Conservation (phyloP, 2,888 invertebrate species). For the Epinotia nisella region DNA sequence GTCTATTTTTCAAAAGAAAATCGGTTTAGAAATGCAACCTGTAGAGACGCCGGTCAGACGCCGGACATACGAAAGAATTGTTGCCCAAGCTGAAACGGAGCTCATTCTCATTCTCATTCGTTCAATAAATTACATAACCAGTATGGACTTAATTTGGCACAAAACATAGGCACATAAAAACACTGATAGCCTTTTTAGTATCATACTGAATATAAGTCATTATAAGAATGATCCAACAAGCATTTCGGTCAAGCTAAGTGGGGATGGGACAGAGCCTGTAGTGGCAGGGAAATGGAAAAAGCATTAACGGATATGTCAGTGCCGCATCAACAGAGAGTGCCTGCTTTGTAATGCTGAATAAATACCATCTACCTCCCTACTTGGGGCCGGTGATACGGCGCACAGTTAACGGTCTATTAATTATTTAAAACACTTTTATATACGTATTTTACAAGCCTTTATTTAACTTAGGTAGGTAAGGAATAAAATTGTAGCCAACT, state of each 20-base stretch:
- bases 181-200: conserved; percentile 27
- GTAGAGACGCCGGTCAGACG: too few species aligned
- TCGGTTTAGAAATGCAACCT: too few species aligned
- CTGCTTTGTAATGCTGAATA: conserved; percentile 82
- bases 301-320: conserved; percentile 85
- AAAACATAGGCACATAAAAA: neutral
- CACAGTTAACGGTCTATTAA: conserved; percentile 49
- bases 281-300: conserved; percentile 82
- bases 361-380: conserved; percentile 76
- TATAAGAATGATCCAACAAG: conserved; percentile 58
- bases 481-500: too few species aligned
- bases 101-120: too few species aligned
- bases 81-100: too few species aligned
- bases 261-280: conserved; percentile 60
- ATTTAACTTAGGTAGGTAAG: too few species aligned
- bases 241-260: conserved; percentile 73
- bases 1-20: too few species aligned
- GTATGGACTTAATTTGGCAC: neutral
- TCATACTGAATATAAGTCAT: conserved; percentile 50
- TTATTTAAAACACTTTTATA: too few species aligned
- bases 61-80: too few species aligned
- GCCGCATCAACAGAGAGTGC: conserved; percentile 82
- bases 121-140: neutral
- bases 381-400: conserved; percentile 59
- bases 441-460: too few species aligned